Evolutionary conservation across 2,113 vertebrate species (phyloP).

Genomic region (Phyllopteryx taeniolatus): DNA sequence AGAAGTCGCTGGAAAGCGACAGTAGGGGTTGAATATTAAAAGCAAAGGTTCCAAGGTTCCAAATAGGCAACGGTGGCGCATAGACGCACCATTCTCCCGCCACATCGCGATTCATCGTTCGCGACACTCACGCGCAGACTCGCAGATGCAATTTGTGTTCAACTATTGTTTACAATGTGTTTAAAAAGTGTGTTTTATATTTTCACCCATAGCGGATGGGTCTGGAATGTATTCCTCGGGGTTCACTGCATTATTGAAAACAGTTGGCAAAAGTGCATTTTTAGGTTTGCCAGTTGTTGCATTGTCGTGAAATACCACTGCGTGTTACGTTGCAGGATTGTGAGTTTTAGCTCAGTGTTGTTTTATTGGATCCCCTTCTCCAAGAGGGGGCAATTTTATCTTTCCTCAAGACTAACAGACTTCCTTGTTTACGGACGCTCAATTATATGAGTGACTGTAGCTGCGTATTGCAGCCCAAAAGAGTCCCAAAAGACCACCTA

Average conservation of each 20-base stretch:
- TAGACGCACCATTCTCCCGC: not conserved
- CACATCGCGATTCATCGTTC: too few relatives aligned
- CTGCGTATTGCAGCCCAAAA: constrained; percentile 33
- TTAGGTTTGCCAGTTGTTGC: too few relatives aligned
- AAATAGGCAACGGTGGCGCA: constrained; percentile 17
- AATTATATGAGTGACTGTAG: constrained; percentile 51
- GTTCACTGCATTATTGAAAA: not conserved
- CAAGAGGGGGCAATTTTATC: constrained; percentile 45
- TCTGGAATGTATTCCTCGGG: not conserved
- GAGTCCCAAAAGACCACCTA: constrained; percentile 33
- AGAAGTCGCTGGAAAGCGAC: constrained; percentile 21
- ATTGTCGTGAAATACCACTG: constrained; percentile 13
- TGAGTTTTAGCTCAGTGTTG: constrained; percentile 27
- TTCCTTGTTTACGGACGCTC: constrained; percentile 61
- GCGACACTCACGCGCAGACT: too few relatives aligned
- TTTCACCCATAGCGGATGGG: not conserved
- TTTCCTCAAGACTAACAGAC: constrained; percentile 50
- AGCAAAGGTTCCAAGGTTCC: constrained; percentile 20
- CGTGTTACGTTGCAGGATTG: not conserved
- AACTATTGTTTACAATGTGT: not conserved
- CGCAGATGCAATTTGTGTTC: not conserved
- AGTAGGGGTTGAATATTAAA: constrained; percentile 23
- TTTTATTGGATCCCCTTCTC: constrained; percentile 55
- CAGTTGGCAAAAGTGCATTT: too few relatives aligned
- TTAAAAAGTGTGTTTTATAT: not conserved